Evolutionary conservation across 1,140 invertebrate species (phyloP), one percentile per base, ranked within the genome.

Genomic region (Mesaphorura yosii): DNA sequence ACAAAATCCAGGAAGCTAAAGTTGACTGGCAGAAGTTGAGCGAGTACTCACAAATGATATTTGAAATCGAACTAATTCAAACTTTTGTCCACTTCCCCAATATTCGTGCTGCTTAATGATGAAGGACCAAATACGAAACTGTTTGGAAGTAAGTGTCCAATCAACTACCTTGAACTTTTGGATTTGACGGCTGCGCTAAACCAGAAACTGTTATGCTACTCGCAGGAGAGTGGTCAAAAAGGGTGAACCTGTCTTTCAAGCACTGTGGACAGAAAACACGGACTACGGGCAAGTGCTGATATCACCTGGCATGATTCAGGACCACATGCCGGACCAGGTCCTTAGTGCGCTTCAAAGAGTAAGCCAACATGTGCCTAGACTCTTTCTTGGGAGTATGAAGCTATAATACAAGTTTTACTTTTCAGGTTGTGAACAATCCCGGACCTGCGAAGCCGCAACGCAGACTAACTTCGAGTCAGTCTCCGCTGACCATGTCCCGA

Each of bases 321-420:
- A 92, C 70, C 89, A 93, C 69, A 89, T 91, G 87, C 88, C 88
- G 20, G 86, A 91, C 66, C 86, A 83, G 69, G 84, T 93, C 51
- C 71, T 91, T 48, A 80, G 84, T 52, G 87, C 87, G 10, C 71
- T 93, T 45, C 80, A 88, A 69, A 88, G 88, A 81, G 88, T 91
- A 80, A 69, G 68, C n/a, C n/a, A n/a, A n/a, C n/a, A n/a, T n/a
- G n/a, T n/a, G n/a, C n/a, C n/a, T 58, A 20, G 41, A 53, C n/a
- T 31, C 25, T 51, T 27, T 42, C 25, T 42, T 6, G 34, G 27
- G 27, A 2, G 7, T 15, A n/a, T 29, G 15, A n/a, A 27, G 34
- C 20, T 17, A 14, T 34, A 10, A 34, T 34, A 34, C n/a, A 34
- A 10, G 31, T 34, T 10, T 34, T 34, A 34, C 31, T 34, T 34